Base-by-base conservation (phyloP, 2,113 vertebrate species). In the Alligator sinensis region DNA sequence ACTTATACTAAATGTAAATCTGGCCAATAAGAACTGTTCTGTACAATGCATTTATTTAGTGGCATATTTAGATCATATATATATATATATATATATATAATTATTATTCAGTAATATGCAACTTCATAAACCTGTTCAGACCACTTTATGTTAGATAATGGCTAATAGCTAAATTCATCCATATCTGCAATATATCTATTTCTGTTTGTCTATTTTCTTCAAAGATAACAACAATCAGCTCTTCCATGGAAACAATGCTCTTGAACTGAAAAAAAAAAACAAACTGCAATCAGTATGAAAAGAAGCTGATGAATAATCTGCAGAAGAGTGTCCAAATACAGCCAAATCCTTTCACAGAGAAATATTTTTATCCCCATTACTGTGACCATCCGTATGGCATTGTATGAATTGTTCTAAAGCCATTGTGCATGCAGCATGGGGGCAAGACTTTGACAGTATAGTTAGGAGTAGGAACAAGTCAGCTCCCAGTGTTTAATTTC, bases 261-360 rank as follows among this genome's bases (percentile, higher is more conserved):
- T 90, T 90, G 74, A 94, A 76, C 16, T 68, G 79, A 94, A 90
- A 90, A 84, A 1, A 68, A 70, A 70, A 70, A 30, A 25, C 21
- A 3, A 0, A 93, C 72, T 90, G 30, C 78, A 92, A 92, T 94
- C 80, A 87, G 6, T 28, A 5, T 92, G 66, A 96, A 96, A 81
- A 94, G 82, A 93, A 95, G 11, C n/a, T 86, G 62, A 91, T 94
- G 78, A 95, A 95, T 81, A 96, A 92, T 80, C 2, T 16, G 22
- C 78, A 4, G 88, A 90, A 89, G 70, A 70, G 9, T 16, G 34
- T 22, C 68, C 3, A 86, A 92, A 80, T 14, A 70, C 17, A 68
- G 18, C 3, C 22, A 81, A 38, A 62, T 84, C 25, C 75, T 94
- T 96, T 70, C 61, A 24, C 79, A 66, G 0, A 57, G 30, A 93